These are phyloP conservation scores for Turnix velox DNA, from an alignment of 2,113 vertebrate species.

Conservation along the genomic window DNA sequence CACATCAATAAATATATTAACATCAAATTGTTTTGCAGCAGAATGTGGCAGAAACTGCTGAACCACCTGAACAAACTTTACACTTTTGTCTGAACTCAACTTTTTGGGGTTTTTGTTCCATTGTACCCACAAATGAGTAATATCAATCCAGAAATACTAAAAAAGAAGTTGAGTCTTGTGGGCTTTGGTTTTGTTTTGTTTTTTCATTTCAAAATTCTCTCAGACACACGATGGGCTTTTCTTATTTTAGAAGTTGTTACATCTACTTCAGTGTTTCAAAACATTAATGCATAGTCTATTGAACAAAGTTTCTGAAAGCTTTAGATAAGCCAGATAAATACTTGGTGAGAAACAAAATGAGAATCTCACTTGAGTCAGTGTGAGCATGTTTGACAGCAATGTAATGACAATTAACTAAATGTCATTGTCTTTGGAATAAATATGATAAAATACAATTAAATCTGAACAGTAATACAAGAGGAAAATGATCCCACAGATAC, in stretches of 20 bases:
- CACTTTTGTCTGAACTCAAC: neutral
- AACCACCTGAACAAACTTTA: neutral
- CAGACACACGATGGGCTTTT: neutral
- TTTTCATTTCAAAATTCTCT: neutral
- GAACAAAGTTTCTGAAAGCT: neutral
- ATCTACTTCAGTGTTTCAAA: neutral
- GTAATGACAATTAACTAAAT: neutral
- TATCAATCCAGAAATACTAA: neutral
- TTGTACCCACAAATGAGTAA: neutral
- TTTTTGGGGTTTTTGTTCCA: neutral
- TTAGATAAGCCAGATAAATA: neutral
- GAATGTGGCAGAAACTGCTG: neutral
- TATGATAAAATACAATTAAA: neutral
- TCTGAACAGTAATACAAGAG: neutral
- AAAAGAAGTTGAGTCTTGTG: neutral
- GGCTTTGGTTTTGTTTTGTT: rapidly evolving
- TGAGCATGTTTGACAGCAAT: neutral
- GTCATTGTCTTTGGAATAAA: neutral
- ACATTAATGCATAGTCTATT: neutral
- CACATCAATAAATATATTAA: neutral
- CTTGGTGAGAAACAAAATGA: neutral
- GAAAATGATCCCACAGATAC: neutral
- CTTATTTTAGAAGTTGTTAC: neutral
- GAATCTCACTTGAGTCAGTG: neutral
- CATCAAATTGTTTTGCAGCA: neutral